Percentiles rank a stretch among this genome's conserved stretches.
Evolutionary conservation across 1,140 invertebrate species (phyloP).

Genomic region (Drosophila sproati): DNA sequence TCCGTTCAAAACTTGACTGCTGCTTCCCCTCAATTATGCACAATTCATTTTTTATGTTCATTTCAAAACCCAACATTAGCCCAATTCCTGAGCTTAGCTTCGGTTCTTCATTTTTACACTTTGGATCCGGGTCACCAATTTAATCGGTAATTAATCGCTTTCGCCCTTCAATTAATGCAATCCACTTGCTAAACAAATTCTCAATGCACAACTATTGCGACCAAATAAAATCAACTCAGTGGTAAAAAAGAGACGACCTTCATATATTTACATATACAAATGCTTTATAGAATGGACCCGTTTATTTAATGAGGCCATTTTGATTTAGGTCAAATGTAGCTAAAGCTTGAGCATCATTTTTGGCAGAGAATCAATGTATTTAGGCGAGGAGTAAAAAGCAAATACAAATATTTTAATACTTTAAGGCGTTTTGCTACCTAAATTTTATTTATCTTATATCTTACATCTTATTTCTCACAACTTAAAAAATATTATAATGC

Average conservation of each 20-base stretch:
- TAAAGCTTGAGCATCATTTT: too few relatives aligned
- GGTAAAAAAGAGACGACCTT: too few relatives aligned
- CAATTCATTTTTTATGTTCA: constrained; percentile 19
- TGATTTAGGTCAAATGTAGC: too few relatives aligned
- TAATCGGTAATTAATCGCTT: constrained; percentile 48
- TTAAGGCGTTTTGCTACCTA: too few relatives aligned
- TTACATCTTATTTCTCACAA: too few relatives aligned
- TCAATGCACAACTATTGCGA: constrained; percentile 42
- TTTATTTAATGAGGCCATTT: too few relatives aligned
- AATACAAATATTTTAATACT: too few relatives aligned
- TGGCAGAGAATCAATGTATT: too few relatives aligned
- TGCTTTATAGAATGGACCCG: too few relatives aligned
- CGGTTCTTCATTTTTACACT: constrained; percentile 34
- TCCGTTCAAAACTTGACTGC: constrained; percentile 25
- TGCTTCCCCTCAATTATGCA: constrained; percentile 19
- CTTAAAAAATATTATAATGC: too few relatives aligned
- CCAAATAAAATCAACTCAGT: constrained; percentile 16
- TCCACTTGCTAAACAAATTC: constrained; percentile 17
- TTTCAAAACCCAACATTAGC: constrained; percentile 39
- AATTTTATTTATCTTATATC: too few relatives aligned
- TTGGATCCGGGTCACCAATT: constrained; percentile 20
- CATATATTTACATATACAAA: background rate
- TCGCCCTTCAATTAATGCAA: constrained; percentile 63
- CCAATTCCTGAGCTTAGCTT: constrained; percentile 33
- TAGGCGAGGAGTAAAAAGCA: too few relatives aligned